phyloP scores from a whole-genome alignment of 2,113 vertebrate genomes.

The Brachyistius frenatus region DNA sequence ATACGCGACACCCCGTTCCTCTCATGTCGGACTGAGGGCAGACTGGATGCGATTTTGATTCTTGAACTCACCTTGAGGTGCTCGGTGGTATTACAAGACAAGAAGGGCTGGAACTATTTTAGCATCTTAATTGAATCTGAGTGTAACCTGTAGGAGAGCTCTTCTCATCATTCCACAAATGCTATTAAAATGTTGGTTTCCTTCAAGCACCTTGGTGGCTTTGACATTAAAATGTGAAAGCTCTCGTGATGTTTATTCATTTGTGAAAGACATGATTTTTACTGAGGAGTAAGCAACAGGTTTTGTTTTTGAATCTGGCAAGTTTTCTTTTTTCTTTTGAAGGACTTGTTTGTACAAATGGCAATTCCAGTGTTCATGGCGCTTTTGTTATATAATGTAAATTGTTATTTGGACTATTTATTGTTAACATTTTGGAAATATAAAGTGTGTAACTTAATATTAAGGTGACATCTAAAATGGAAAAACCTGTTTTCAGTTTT shows the following conservation, averaged over 20 bases:
- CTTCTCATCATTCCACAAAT: conserved; percentile 41
- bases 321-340: conserved; percentile 28
- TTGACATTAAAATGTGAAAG: conserved; percentile 38
- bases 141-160: conserved; percentile 22
- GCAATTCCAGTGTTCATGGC: conserved; percentile 78
- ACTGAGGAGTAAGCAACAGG: conserved; percentile 42
- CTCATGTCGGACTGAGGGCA: too few relatives aligned
- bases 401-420: conserved; percentile 87
- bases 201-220: conserved; percentile 33
- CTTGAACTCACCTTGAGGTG: too few relatives aligned
- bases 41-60: too few relatives aligned
- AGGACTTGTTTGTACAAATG: conserved; percentile 75
- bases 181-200: conserved; percentile 23
- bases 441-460: conserved; percentile 78
- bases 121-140: neutral
- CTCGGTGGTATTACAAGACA: too few relatives aligned
- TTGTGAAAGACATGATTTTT: conserved; percentile 35
- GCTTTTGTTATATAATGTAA: conserved; percentile 86
- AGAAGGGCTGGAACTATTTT: too few relatives aligned
- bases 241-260: conserved; percentile 30
- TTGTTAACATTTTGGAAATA: conserved; percentile 78
- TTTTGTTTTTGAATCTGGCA: conserved; percentile 55
- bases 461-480: conserved; percentile 71
- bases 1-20: too few relatives aligned
- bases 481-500: conserved; percentile 73